Conservation (phyloP, 2,113 vertebrate genomes). For the Vulpes vulpes region DNA sequence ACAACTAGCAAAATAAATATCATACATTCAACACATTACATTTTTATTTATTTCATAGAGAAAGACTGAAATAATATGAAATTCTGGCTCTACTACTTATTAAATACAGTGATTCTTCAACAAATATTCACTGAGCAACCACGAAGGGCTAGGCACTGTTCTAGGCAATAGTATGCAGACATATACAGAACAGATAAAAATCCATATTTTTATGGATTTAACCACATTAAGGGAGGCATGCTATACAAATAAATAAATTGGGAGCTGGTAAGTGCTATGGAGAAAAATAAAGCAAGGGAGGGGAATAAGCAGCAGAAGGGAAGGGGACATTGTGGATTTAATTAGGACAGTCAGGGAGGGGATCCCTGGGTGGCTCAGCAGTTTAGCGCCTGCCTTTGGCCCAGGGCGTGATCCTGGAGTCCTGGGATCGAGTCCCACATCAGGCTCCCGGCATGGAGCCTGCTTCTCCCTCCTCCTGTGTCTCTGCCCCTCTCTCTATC, state of each 20-base stretch:
- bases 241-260: neutral
- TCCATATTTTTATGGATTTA: neutral
- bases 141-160: neutral
- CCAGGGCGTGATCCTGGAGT: no score
- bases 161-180: neutral
- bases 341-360: neutral
- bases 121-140: slow-evolving; percentile 9
- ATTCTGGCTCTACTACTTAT: neutral
- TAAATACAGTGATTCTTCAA: neutral
- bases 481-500: no score
- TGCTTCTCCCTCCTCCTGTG: no score
- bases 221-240: neutral
- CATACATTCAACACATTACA: neutral
- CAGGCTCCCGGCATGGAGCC: no score
- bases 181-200: neutral
- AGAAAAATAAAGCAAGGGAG: neutral
- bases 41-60: neutral
- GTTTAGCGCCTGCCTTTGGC: no score
- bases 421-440: no score
- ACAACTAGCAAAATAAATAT: neutral
- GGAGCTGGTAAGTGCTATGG: neutral
- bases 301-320: neutral
- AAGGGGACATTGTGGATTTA: neutral
- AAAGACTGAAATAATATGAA: neutral
- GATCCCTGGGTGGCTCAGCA: no score